Evolutionary conservation across 2,113 vertebrate genomes (phyloP).

Genomic region (Pseudopipra pipra): DNA sequence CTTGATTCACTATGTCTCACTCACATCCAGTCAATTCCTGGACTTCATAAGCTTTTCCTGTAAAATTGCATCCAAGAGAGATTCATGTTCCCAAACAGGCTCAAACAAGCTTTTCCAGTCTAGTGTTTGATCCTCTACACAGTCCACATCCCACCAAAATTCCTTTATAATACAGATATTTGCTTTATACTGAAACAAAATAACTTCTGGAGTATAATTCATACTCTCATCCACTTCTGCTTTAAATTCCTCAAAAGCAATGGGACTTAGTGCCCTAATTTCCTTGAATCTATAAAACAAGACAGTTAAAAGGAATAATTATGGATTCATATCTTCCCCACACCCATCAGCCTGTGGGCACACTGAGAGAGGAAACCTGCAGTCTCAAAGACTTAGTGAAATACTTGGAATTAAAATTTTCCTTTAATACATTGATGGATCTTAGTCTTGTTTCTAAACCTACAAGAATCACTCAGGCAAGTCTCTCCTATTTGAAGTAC

Average conservation of each 20-base stretch:
- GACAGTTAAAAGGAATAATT: not conserved
- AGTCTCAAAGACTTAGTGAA: not conserved
- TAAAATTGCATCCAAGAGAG: not conserved
- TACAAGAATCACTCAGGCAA: not conserved
- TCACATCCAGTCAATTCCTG: not conserved
- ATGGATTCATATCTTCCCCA: not conserved
- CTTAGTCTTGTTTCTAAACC: not conserved
- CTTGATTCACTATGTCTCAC: not conserved
- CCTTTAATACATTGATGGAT: not conserved
- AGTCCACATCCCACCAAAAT: not conserved
- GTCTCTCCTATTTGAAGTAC: not conserved
- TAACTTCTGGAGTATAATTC: not conserved
- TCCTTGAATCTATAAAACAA: not conserved
- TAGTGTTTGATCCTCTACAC: not conserved
- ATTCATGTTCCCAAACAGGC: not conserved
- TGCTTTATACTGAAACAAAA: not conserved
- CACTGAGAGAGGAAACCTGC: not conserved
- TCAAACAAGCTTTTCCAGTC: not conserved
- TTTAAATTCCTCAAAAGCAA: not conserved
- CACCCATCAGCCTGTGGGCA: not conserved
- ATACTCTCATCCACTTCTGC: not conserved
- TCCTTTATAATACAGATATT: not conserved
- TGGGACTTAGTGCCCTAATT: not conserved
- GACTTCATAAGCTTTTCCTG: not conserved
- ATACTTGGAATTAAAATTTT: not conserved